Conservation (phyloP, 1,140 invertebrate species). For the Stratiolaelaps scimitus region DNA sequence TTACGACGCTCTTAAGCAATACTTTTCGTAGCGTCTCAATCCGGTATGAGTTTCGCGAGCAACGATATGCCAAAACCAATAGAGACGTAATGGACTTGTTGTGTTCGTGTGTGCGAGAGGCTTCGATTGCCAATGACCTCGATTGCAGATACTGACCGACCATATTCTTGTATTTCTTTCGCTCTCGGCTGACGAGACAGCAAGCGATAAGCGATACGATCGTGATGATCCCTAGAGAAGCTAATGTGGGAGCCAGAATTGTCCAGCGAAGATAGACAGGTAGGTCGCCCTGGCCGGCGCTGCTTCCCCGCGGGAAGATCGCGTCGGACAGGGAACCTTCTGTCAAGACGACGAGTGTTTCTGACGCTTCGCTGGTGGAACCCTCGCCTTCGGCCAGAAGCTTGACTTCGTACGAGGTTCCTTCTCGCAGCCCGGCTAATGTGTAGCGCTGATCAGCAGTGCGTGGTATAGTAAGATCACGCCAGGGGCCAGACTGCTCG, state of each 20-base stretch:
- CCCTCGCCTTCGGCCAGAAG: slow-evolving; percentile 33
- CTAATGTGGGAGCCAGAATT: slow-evolving; percentile 13
- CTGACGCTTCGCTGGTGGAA: slow-evolving; percentile 35
- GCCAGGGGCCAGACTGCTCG: slow-evolving; percentile 36
- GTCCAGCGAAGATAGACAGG: slow-evolving; percentile 25
- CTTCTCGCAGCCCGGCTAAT: slow-evolving; percentile 33
- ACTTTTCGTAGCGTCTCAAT: too few relatives aligned
- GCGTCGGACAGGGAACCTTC: slow-evolving; percentile 33
- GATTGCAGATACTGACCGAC: slow-evolving; percentile 3
- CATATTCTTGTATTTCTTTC: slow-evolving; percentile 27
- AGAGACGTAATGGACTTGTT: too few relatives aligned
- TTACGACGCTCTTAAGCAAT: too few relatives aligned
- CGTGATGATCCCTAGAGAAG: slow-evolving; percentile 6
- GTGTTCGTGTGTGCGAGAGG: too few relatives aligned
- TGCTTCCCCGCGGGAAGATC: slow-evolving; percentile 8
- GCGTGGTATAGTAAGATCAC: slow-evolving; percentile 35
- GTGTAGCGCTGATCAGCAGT: slow-evolving; percentile 33
- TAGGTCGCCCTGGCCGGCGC: slow-evolving; percentile 1
- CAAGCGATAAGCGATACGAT: slow-evolving; percentile 15
- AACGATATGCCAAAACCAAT: too few relatives aligned
- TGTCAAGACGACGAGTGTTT: slow-evolving; percentile 35
- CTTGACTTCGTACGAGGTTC: slow-evolving; percentile 36
- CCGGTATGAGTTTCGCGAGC: too few relatives aligned
- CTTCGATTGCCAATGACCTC: too few relatives aligned
- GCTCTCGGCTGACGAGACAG: slow-evolving; percentile 23